These are phyloP conservation scores for Psilopsiagon aurifrons DNA, from an alignment of 2,113 vertebrate genomes.

Conservation along the genomic window DNA sequence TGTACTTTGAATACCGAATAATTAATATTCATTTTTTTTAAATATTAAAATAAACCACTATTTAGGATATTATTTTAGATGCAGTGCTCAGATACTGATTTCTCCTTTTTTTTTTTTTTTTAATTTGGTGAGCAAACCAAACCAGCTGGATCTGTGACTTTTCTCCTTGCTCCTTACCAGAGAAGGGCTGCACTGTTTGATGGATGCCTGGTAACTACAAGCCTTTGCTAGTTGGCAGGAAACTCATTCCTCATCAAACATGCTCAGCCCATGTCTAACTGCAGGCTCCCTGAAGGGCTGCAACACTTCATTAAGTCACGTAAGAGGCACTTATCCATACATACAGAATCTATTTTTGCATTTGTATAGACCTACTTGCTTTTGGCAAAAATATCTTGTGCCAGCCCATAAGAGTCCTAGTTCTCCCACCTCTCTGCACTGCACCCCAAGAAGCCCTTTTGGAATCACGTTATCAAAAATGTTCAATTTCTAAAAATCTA, in stretches of 20 bases:
- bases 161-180: not conserved
- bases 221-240: not conserved
- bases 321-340: not conserved
- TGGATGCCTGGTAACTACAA: not conserved
- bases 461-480: not conserved
- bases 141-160: not conserved
- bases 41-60: not conserved
- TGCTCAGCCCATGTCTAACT: not conserved
- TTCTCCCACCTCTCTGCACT: not conserved
- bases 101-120: not conserved
- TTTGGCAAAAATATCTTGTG: not conserved
- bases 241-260: not conserved
- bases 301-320: not conserved
- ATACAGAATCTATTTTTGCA: not conserved
- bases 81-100: not conserved
- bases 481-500: not conserved
- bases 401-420: not conserved
- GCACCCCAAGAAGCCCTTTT: not conserved
- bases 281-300: not conserved
- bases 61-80: not conserved
- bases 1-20: not conserved
- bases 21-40: not conserved
- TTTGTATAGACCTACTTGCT: not conserved
- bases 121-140: not conserved
- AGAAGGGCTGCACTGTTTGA: not conserved